These are phyloP conservation scores for Sisyra terminalis DNA, from an alignment of 2,888 invertebrate species.

Conservation along the genomic window DNA sequence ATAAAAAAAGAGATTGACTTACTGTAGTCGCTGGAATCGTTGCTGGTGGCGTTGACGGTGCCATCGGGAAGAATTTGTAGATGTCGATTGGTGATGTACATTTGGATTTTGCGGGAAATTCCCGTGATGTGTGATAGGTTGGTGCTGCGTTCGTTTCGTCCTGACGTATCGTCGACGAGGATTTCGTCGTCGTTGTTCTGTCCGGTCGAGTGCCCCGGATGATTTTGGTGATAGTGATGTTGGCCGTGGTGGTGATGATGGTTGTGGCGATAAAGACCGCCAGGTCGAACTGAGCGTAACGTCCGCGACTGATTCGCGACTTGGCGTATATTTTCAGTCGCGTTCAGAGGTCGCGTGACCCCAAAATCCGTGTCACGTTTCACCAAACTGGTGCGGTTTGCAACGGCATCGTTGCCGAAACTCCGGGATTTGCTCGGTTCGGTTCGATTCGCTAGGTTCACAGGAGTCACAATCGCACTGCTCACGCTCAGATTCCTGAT, in stretches of 20 bases:
- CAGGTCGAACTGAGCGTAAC: slow-evolving; percentile 25
- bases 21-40: slow-evolving; percentile 71
- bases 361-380: too few relatives aligned
- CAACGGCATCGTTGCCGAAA: too few relatives aligned
- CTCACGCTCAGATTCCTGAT: background rate
- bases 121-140: slow-evolving; percentile 69
- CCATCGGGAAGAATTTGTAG: slow-evolving; percentile 72
- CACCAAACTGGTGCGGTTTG: too few relatives aligned
- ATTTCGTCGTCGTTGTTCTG: slow-evolving; percentile 16
- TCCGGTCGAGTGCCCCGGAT: background rate
- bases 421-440: too few relatives aligned
- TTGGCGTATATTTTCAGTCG: background rate
- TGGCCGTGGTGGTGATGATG: slow-evolving; percentile 23
- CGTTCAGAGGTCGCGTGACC: too few relatives aligned
- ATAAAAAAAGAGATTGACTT: slow-evolving; percentile 30
- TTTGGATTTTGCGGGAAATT: slow-evolving; percentile 61
- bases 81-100: slow-evolving; percentile 71
- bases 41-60: slow-evolving; percentile 67
- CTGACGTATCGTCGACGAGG: slow-evolving; percentile 18
- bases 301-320: slow-evolving; percentile 18
- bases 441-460: background rate
- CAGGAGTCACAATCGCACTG: background rate
- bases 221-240: background rate
- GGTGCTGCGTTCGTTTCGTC: slow-evolving; percentile 60
- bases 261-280: slow-evolving; percentile 31